These are phyloP conservation scores for Zaprionus bogoriensis DNA, from an alignment of 2,888 invertebrate species.

Conservation along the genomic window DNA sequence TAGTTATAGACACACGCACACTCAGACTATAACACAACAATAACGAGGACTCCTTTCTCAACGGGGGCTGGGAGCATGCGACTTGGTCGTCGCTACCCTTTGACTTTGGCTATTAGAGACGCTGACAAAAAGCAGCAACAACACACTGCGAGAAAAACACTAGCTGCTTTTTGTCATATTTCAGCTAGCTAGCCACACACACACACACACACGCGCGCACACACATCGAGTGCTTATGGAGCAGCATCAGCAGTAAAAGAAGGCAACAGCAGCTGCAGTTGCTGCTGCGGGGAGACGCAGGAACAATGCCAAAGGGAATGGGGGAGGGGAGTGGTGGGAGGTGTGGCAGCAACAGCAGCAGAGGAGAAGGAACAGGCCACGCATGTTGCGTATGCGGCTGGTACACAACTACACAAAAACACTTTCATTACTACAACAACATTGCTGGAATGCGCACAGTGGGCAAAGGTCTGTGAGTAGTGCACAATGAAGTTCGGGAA, in stretches of 20 bases:
- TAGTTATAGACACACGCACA: slow-evolving; percentile 4
- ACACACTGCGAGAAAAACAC: slow-evolving; percentile 36
- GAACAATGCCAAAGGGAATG: too few species aligned
- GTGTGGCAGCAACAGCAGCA: slow-evolving; percentile 6
- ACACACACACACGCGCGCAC: neutral
- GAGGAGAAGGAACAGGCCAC: slow-evolving; percentile 44
- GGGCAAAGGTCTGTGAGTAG: too few species aligned
- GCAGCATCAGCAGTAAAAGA: slow-evolving; percentile 39
- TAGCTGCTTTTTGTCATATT: slow-evolving; percentile 78
- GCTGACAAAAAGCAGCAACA: slow-evolving; percentile 62
- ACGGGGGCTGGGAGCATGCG: slow-evolving; percentile 20
- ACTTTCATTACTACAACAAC: slow-evolving; percentile 69
- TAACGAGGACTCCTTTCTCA: slow-evolving; percentile 28
- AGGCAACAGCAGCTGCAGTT: slow-evolving; percentile 9
- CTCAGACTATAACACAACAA: slow-evolving; percentile 26
- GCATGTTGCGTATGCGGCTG: slow-evolving; percentile 75
- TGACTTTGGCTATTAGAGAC: slow-evolving; percentile 74
- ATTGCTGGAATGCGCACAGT: slow-evolving; percentile 34
- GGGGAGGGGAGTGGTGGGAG: neutral
- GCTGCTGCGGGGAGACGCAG: too few species aligned
- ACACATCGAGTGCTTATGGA: slow-evolving; percentile 30
- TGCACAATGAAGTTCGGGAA: neutral
- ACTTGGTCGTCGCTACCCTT: slow-evolving; percentile 48
- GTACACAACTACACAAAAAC: slow-evolving; percentile 67
- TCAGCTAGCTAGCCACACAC: slow-evolving; percentile 46